Evolutionary conservation across 2,888 invertebrate genomes (phyloP).

Genomic region (Dryomyza anilis): DNA sequence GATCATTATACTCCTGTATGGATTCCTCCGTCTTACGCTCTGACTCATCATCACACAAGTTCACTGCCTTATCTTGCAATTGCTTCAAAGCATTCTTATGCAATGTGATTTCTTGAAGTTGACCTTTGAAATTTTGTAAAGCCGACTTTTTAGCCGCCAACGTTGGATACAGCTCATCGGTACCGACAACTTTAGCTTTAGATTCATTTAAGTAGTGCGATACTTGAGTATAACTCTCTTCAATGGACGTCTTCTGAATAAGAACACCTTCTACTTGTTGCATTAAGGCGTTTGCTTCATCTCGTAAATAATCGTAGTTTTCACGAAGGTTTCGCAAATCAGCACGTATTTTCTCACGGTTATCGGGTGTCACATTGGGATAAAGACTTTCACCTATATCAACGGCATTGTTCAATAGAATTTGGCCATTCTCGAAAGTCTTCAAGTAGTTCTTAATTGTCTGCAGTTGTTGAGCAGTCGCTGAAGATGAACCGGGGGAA

Average conservation of each 20-base stretch:
- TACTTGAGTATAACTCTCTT: conserved; percentile 88
- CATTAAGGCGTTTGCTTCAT: conserved; percentile 81
- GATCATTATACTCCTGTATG: conserved; percentile 73
- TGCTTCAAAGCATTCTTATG: conserved; percentile 85
- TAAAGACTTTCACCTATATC: conserved; percentile 89
- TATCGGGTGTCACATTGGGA: conserved; percentile 83
- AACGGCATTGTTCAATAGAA: conserved; percentile 76
- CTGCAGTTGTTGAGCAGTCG: conserved; percentile 73
- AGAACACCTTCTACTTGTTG: conserved; percentile 88
- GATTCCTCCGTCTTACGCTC: conserved; percentile 75
- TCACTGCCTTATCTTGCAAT: conserved; percentile 79
- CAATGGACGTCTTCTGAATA: conserved; percentile 89
- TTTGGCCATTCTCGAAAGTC: conserved; percentile 79
- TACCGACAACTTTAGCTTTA: conserved; percentile 74
- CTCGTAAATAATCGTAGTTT: conserved; percentile 82
- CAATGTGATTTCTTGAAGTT: conserved; percentile 83
- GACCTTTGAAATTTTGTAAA: conserved; percentile 77
- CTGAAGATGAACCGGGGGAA: conserved; percentile 75
- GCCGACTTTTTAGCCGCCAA: conserved; percentile 88
- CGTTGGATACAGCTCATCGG: conserved; percentile 75
- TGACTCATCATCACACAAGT: conserved; percentile 79
- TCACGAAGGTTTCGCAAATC: conserved; percentile 81
- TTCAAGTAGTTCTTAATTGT: conserved; percentile 68
- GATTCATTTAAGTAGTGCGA: conserved; percentile 84
- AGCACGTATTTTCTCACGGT: conserved; percentile 81